Conservation (phyloP, 92 coral and sea anemone species). For the Phenganax subtilis region DNA sequence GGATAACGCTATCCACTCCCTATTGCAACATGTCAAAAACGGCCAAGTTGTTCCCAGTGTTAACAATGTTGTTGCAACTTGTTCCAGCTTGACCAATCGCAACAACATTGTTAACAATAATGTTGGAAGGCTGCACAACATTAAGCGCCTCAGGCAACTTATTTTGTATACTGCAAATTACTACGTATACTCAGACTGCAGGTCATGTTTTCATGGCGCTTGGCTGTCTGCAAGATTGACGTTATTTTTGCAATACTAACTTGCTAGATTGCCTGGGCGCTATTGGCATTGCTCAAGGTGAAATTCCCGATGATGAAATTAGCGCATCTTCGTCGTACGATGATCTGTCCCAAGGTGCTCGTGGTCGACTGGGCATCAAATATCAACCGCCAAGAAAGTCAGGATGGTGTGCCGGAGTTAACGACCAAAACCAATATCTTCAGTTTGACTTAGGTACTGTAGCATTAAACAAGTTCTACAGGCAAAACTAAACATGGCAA, state of each 20-base stretch:
- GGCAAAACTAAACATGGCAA: background rate
- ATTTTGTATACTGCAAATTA: no score
- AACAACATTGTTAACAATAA: no score
- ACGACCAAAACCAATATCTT: slow-evolving; percentile 76
- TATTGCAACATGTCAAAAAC: no score
- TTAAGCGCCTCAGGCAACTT: no score
- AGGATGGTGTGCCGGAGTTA: slow-evolving; percentile 75
- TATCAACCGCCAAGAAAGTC: slow-evolving; percentile 37
- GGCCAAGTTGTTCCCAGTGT: no score
- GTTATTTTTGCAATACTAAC: background rate
- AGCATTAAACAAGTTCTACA: background rate
- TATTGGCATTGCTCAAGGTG: slow-evolving; percentile 31
- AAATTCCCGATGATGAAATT: slow-evolving; percentile 18
- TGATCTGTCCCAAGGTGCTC: slow-evolving; percentile 18
- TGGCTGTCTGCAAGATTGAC: background rate
- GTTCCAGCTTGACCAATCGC: no score
- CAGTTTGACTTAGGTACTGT: slow-evolving; percentile 59
- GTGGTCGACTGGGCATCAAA: slow-evolving; percentile 36
- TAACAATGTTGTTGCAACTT: no score
- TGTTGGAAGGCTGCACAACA: no score
- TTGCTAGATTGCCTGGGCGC: slow-evolving; percentile 12
- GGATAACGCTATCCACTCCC: no score
- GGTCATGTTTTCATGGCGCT: no score
- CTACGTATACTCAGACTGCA: no score
- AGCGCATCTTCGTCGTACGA: slow-evolving; percentile 35